Evolutionary conservation across 2,888 invertebrate species (phyloP).

Genomic region (Villa cingulata): DNA sequence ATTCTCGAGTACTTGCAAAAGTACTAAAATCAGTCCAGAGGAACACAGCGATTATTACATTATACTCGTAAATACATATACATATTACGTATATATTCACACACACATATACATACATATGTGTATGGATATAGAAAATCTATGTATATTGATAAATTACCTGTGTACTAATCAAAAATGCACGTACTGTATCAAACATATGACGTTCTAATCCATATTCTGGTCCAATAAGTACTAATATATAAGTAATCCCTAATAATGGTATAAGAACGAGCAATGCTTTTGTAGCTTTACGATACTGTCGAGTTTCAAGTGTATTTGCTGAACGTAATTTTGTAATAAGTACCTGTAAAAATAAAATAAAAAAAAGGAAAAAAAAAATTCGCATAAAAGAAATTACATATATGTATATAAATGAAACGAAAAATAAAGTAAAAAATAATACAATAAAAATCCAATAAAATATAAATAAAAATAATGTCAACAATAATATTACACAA

Average conservation of each 20-base stretch:
- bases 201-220: slow-evolving; percentile 58
- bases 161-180: slow-evolving; percentile 78
- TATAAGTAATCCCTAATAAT: slow-evolving; percentile 79
- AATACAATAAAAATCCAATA: too few species aligned
- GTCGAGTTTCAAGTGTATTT: slow-evolving; percentile 77
- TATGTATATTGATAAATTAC: slow-evolving; percentile 37
- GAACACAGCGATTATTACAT: too few species aligned
- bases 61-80: too few species aligned
- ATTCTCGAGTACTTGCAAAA: too few species aligned
- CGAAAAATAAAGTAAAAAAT: too few species aligned
- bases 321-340: slow-evolving; percentile 87
- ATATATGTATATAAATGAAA: too few species aligned
- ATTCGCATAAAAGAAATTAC: too few species aligned
- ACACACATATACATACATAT: neutral
- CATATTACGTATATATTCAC: too few species aligned
- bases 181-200: slow-evolving; percentile 63
- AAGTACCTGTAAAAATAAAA: slow-evolving; percentile 50
- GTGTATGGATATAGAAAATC: neutral
- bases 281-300: slow-evolving; percentile 80
- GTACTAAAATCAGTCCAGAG: too few species aligned
- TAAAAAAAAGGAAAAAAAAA: too few species aligned
- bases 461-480: too few species aligned
- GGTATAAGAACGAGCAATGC: slow-evolving; percentile 85
- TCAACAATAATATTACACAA: too few species aligned
- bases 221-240: slow-evolving; percentile 70